phyloP scores from a whole-genome alignment of 2,888 invertebrate genomes.

The Rhamnusium bicolor region DNA sequence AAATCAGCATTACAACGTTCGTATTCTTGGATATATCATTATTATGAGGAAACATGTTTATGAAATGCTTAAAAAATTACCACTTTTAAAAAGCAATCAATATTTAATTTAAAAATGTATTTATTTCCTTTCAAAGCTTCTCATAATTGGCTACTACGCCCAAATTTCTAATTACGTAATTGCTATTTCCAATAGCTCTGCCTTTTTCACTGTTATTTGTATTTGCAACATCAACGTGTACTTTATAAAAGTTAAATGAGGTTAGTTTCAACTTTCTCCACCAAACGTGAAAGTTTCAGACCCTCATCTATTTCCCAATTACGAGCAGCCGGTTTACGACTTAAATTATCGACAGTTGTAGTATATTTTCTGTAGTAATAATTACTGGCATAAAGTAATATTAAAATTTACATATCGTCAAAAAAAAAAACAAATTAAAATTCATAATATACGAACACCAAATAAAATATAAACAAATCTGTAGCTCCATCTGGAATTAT shows the following conservation, averaged over 20 bases:
- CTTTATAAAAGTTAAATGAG: slow-evolving; percentile 50
- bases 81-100: no score
- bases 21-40: no score
- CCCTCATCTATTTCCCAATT: slow-evolving; percentile 45
- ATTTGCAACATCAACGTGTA: slow-evolving; percentile 23
- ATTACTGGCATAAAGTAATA: neutral
- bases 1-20: no score
- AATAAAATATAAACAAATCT: no score
- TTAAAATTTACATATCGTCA: neutral
- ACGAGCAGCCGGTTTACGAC: slow-evolving; percentile 18
- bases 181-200: slow-evolving; percentile 5
- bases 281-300: slow-evolving; percentile 50
- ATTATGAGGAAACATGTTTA: no score
- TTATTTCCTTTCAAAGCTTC: no score
- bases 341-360: slow-evolving; percentile 20
- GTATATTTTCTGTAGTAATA: slow-evolving; percentile 9
- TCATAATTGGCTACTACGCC: neutral
- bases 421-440: neutral
- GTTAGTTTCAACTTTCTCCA: slow-evolving; percentile 52
- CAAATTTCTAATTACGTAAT: slow-evolving; percentile 23
- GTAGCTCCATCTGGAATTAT: no score
- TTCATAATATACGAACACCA: no score
- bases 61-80: no score
- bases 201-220: neutral
- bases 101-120: no score